Evolutionary conservation across 2,888 invertebrate species (phyloP).

Genomic region (Hypolimnas misippus): DNA sequence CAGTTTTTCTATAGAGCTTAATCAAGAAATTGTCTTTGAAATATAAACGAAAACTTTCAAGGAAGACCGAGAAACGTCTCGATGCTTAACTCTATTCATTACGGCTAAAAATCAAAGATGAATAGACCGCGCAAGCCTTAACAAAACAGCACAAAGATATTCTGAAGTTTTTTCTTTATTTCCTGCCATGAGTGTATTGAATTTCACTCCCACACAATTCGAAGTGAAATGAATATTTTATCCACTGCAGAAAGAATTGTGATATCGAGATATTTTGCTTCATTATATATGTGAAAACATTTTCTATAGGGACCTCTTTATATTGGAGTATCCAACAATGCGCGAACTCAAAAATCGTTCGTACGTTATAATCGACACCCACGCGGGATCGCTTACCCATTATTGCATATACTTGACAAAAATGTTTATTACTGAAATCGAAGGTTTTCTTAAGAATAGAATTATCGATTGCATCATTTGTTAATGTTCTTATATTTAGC

Average conservation of each 20-base stretch:
- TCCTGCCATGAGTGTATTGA: conserved; percentile 33
- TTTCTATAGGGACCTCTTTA: conserved; percentile 30
- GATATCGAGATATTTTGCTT: conserved; percentile 35
- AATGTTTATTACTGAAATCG: background rate
- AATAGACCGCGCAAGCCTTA: conserved; percentile 22
- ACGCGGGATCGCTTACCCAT: conserved; percentile 48
- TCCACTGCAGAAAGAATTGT: conserved; percentile 35
- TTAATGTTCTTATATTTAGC: no score
- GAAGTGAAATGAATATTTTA: conserved; percentile 39
- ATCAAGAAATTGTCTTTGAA: conserved; percentile 15
- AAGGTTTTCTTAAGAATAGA: no score
- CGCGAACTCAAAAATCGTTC: conserved; percentile 28
- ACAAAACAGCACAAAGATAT: conserved; percentile 28
- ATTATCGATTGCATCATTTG: no score
- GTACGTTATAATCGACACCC: conserved; percentile 54
- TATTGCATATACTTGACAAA: conserved; percentile 42
- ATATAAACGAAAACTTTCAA: conserved; percentile 16
- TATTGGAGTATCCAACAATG: conserved; percentile 31
- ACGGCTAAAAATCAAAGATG: conserved; percentile 29
- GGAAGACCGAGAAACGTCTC: conserved; percentile 15
- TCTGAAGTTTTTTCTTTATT: conserved; percentile 29
- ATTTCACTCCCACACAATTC: conserved; percentile 42
- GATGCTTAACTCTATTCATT: conserved; percentile 25
- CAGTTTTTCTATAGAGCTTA: conserved; percentile 8
- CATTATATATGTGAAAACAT: conserved; percentile 37